Percentiles rank a stretch among this genome's conserved stretches.
phyloP scores from a whole-genome alignment of 1,140 invertebrate species.

The Sesamia nonagrioides region DNA sequence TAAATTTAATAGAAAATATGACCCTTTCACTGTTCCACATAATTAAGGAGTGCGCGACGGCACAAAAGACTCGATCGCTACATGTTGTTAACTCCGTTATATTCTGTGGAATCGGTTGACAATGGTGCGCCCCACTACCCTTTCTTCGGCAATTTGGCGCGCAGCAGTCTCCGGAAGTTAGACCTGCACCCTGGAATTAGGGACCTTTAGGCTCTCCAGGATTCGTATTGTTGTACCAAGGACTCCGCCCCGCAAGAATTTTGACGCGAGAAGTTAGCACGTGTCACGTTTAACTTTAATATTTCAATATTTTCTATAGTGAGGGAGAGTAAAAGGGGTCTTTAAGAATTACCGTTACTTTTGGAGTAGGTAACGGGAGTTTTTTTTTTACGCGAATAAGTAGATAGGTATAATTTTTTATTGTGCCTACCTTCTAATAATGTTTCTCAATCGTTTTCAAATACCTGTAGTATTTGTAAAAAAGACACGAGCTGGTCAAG shows the following conservation, averaged over 20 bases:
- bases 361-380: conserved; percentile 28
- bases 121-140: conserved; percentile 78
- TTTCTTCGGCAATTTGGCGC: conserved; percentile 85
- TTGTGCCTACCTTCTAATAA: too few relatives aligned
- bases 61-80: conserved; percentile 82
- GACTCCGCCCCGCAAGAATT: conserved; percentile 78
- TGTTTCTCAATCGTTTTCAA: too few relatives aligned
- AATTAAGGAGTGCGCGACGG: conserved; percentile 83
- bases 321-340: conserved; percentile 3
- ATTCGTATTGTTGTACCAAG: conserved; percentile 69
- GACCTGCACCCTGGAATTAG: conserved; percentile 78
- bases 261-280: conserved; percentile 65
- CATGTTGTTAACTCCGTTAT: conserved; percentile 82
- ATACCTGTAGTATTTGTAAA: too few relatives aligned
- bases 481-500: too few relatives aligned
- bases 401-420: not conserved
- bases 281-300: conserved; percentile 65
- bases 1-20: conserved; percentile 86
- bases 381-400: not conserved
- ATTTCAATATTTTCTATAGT: conserved; percentile 33
- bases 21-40: conserved; percentile 85
- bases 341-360: conserved; percentile 34
- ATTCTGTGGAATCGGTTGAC: conserved; percentile 84
- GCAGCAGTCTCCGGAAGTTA: conserved; percentile 83
- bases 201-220: conserved; percentile 76